Evolutionary conservation across 2,888 invertebrate species (phyloP), one percentile per base, ranked within the genome.

Genomic region (Melanchra persicariae): DNA sequence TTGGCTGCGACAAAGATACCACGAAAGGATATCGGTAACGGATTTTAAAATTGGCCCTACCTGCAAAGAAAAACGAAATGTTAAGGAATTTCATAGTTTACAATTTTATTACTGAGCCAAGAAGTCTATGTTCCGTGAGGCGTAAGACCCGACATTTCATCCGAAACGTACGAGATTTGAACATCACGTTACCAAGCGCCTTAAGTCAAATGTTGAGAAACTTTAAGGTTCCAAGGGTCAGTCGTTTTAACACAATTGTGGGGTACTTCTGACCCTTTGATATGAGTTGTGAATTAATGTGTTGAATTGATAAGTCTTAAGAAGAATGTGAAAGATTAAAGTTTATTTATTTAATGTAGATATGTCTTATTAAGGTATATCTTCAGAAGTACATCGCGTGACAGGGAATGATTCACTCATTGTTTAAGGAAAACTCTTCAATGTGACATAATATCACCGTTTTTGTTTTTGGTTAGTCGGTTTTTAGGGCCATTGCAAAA

Each of bases 181-280:
- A 19, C 8, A 0, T 45, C 19, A 45, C 45, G 45, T 19, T 45
- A 19, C 19, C 7, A 5, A 45, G 19, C 45, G 19, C 49, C 49
- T 49, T 49, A 68, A 75, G 67, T 74, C 67, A 68, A 81, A 78
- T 58, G 64, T 55, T 37, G 57, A 63, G 49, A 70, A 83, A 78
- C 65, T 85, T 85, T 77, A 69, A 73, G 85, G 79, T 37, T 70
- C 54, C 30, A 34, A 63, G 74, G 77, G 76, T 79, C 70, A 67
- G 70, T 68, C 62, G 70, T 75, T 81, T 74, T 67, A 54, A 49
- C 59, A 57, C 63, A 78, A 82, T 76, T 74, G 71, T 73, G 67
- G 71, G 72, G 52, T 68, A 60, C 61, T 69, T 71, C 61, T 58
- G 64, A 78, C 63, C 74, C 67, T 77, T 63, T 66, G 40, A 55